Conservation (phyloP, 2,113 vertebrate species). For the Brienomyrus longianalis region DNA sequence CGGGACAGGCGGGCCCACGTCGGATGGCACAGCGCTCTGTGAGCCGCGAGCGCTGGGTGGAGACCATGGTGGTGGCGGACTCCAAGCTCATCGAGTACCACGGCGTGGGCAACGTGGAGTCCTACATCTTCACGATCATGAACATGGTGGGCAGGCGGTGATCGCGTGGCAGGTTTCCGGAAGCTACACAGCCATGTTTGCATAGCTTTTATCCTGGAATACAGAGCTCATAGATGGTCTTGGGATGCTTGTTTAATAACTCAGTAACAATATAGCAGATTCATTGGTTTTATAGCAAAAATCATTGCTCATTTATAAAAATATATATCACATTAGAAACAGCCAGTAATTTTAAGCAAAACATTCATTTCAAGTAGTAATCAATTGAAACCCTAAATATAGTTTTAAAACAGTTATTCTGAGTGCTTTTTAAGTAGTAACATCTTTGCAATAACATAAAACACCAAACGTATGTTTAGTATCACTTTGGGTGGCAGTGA, state of each 20-base stretch:
- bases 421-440: background rate
- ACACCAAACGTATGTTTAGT: background rate
- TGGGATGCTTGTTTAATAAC: background rate
- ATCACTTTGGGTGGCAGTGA: too few species aligned
- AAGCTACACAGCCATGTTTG: background rate
- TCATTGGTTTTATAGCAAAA: background rate
- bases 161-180: background rate
- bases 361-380: background rate
- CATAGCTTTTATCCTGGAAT: background rate
- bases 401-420: background rate
- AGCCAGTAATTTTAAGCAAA: background rate
- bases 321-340: background rate
- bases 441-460: background rate
- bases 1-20: conserved; percentile 35
- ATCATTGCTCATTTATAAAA: background rate
- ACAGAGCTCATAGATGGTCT: background rate
- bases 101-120: conserved; percentile 83
- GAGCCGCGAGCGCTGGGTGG: conserved; percentile 93
- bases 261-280: background rate
- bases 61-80: conserved; percentile 92
- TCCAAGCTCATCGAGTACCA: conserved; percentile 93
- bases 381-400: background rate
- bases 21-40: conserved; percentile 71
- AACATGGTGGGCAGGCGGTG: conserved; percentile 76
- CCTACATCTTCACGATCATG: conserved; percentile 96